A percentile compares a stretch with the other conserved stretches of the same genome.
These are phyloP conservation scores for Acrobeloides nanus DNA, from an alignment of 2,888 invertebrate genomes.

Conservation along the genomic window DNA sequence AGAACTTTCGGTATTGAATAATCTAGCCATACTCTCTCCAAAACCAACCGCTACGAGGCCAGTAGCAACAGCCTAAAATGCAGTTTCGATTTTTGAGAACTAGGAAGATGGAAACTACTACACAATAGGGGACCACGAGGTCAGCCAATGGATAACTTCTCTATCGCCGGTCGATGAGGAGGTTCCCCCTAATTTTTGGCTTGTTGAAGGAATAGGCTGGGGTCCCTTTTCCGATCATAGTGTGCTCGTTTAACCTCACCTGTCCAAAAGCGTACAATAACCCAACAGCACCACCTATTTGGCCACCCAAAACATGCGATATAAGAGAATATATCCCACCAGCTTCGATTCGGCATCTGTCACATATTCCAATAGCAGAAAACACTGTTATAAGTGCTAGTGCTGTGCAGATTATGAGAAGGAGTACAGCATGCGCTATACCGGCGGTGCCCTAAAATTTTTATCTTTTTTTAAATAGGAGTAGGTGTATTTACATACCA, in stretches of 20 bases:
- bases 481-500: slow-evolving; percentile 60
- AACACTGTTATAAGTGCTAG: slow-evolving; percentile 83
- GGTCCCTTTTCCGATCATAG: too few relatives aligned
- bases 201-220: too few relatives aligned
- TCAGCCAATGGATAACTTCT: too few relatives aligned
- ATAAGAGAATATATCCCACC: slow-evolving; percentile 95
- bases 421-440: slow-evolving; percentile 57
- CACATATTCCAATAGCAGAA: slow-evolving; percentile 91
- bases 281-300: slow-evolving; percentile 84
- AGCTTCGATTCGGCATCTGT: slow-evolving; percentile 61
- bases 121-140: too few relatives aligned
- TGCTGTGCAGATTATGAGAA: slow-evolving; percentile 64
- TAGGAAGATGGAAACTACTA: background rate
- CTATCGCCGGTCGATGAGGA: too few relatives aligned
- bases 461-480: slow-evolving; percentile 50
- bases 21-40: slow-evolving; percentile 85
- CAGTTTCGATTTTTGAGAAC: slow-evolving; percentile 23
- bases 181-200: too few relatives aligned
- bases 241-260: slow-evolving; percentile 63
- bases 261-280: slow-evolving; percentile 91
- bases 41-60: slow-evolving; percentile 91
- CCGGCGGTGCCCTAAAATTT: slow-evolving; percentile 59
- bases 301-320: slow-evolving; percentile 83
- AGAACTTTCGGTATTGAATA: slow-evolving; percentile 65
- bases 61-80: too few relatives aligned